Evolutionary conservation across 2,113 vertebrate species (phyloP).

Genomic region (Parus major): DNA sequence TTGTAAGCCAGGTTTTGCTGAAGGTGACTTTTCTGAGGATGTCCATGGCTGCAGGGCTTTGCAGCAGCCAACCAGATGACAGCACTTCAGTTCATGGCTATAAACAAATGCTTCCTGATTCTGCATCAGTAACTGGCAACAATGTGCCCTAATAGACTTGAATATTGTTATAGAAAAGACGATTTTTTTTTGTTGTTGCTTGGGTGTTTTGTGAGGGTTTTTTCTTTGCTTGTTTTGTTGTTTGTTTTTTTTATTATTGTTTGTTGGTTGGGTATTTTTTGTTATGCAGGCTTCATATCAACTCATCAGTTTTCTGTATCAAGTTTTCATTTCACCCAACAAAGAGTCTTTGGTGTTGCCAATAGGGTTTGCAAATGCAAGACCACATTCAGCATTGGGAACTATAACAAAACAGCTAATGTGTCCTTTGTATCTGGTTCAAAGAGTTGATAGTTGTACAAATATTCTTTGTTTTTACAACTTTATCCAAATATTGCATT

Average conservation of each 20-base stretch:
- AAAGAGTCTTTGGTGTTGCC: neutral
- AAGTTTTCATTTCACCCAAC: neutral
- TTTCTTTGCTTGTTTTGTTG: neutral
- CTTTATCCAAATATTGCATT: neutral
- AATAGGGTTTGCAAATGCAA: neutral
- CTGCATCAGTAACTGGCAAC: neutral
- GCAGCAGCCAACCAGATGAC: neutral
- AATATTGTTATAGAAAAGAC: neutral
- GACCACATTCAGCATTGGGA: neutral
- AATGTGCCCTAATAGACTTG: neutral
- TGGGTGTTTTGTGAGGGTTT: neutral
- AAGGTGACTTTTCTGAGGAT: neutral
- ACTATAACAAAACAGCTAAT: neutral
- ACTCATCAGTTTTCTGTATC: neutral
- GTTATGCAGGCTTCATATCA: neutral
- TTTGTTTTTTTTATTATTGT: neutral
- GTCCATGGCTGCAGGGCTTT: neutral
- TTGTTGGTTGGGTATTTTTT: neutral
- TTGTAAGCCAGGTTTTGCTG: neutral
- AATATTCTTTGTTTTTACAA: neutral
- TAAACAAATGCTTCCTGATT: neutral
- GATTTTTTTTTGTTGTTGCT: neutral
- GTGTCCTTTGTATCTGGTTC: neutral
- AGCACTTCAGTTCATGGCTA: neutral
- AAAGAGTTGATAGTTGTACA: neutral